Base-by-base conservation (phyloP, 2,113 vertebrate species). In the Platanista minor region DNA sequence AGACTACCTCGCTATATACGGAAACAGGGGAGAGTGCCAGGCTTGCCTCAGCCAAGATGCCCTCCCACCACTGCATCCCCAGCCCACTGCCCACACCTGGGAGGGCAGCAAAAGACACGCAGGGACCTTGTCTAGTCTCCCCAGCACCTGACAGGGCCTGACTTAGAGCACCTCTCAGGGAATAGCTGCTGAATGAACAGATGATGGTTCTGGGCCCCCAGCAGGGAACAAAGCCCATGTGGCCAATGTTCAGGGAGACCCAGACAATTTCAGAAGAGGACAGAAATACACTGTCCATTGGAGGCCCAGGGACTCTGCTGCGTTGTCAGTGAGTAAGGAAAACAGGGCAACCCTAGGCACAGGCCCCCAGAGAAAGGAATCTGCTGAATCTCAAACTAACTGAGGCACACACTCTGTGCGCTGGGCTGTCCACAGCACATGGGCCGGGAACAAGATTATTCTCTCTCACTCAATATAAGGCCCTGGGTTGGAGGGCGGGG, bases 1-100 rank as follows among this genome's bases (percentile, higher is more conserved):
- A 99, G 98, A 86, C 99, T 99, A 95, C 99, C 99, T 98, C 99
- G 98, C 99, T 99, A 97, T 4, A 87, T 96, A 66, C 97, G 94
- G 39, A 98, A 98, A 94, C 20, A 91, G 43, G 5, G 36, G 18
- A 52, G 18, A 86, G 12, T 54, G 23, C 83, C 66, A 93, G 54
- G 82, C 36, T 75, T 25, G 33, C 64, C 36, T 83, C 43, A 52
- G 27, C 31, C 75, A 74, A 41, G 84, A 31, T 90, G 52, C n/a
- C 67, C 67, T 83, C 57, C 91, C 67, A 90, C 43, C n/a, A n/a
- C 33, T 33, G 20, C 3, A 66, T 59, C 61, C 72, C 61, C 54
- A 84, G 78, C 33, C 84, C 49, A 93, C 3, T 74, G 43, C 67
- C 89, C 86, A 95, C 41, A 89, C 43, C n/a, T 46, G 33, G 64